Percentiles rank a stretch among this genome's conserved stretches.
Evolutionary conservation across 2,797 vertebrate species (phyloP).

Genomic region (Notolepis coatsorum): DNA sequence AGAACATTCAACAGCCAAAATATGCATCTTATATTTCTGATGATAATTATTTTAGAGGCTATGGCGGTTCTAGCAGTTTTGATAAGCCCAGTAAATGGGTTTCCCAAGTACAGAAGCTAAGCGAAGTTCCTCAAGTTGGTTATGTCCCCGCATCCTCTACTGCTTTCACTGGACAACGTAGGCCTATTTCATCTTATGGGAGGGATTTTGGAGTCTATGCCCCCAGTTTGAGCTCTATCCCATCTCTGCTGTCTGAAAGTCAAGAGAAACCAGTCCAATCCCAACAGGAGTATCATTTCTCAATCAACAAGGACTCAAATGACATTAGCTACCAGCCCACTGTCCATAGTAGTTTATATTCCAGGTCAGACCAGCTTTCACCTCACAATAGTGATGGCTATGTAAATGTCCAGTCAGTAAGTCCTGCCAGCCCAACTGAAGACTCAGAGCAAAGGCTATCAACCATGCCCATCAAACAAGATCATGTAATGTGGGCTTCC

Average conservation of each 20-base stretch:
- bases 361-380: constrained; percentile 6
- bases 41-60: neutral
- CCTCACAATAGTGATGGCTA: neutral
- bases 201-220: neutral
- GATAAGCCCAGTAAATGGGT: neutral
- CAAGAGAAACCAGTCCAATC: neutral
- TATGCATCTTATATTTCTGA: neutral
- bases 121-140: neutral
- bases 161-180: neutral
- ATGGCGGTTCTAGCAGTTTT: constrained; percentile 11
- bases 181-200: constrained; percentile 7
- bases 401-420: constrained; percentile 11
- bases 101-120: constrained; percentile 1
- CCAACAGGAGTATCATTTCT: neutral
- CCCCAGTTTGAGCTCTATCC: constrained; percentile 1
- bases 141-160: neutral
- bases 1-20: constrained; percentile 5
- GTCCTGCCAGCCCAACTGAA: neutral
- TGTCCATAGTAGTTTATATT: neutral
- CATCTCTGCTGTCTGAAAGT: constrained; percentile 3
- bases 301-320: constrained; percentile 10
- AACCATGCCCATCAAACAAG: neutral
- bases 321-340: neutral
- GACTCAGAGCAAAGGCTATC: neutral
- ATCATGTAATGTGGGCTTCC: neutral